phyloP scores from a whole-genome alignment of 1,140 invertebrate species.

The Trichonephila clavata region DNA sequence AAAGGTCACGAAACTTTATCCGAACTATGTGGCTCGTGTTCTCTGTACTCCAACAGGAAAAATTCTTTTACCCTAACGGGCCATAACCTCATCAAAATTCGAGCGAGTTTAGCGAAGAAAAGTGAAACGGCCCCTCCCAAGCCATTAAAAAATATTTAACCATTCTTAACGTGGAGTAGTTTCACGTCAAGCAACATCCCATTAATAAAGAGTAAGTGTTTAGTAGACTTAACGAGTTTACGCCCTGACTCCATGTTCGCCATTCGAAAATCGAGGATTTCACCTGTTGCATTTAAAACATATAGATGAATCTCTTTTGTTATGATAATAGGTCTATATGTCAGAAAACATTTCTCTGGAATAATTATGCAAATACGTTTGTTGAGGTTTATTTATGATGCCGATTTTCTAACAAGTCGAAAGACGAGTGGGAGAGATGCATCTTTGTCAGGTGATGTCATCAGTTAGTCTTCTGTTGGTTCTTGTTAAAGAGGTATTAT shows the following conservation, averaged over 20 bases:
- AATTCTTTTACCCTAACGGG: neutral
- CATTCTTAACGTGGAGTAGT: neutral
- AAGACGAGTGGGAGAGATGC: neutral
- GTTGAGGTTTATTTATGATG: too few species aligned
- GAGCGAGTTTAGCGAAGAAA: neutral
- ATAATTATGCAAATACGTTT: neutral
- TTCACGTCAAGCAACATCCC: neutral
- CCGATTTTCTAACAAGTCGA: neutral
- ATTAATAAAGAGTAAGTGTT: neutral
- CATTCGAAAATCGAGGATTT: neutral
- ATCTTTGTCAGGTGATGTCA: too few species aligned
- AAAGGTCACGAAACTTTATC: neutral
- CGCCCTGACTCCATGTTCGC: neutral
- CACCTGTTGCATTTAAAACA: neutral
- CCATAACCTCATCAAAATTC: neutral
- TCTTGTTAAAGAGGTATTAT: too few species aligned
- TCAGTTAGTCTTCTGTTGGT: too few species aligned
- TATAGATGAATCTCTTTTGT: neutral
- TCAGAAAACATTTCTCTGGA: neutral
- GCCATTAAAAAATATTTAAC: neutral
- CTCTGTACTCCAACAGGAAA: neutral
- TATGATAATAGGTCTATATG: neutral
- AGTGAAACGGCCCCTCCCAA: neutral
- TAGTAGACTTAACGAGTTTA: neutral
- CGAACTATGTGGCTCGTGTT: too few species aligned